phyloP scores from a whole-genome alignment of 2,888 invertebrate genomes.

The Mechanitis messenoides region DNA sequence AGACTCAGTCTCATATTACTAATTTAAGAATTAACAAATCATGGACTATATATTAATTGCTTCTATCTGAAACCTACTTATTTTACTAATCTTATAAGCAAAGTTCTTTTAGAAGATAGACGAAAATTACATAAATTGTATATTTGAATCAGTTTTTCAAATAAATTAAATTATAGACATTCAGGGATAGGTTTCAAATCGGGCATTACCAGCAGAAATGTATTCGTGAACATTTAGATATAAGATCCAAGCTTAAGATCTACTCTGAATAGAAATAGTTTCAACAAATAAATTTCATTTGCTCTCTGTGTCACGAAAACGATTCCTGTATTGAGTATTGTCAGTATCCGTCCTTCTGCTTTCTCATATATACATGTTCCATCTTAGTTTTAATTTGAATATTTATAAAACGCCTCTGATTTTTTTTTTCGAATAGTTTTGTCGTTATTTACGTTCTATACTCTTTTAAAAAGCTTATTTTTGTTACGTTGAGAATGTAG shows the following conservation, averaged over 20 bases:
- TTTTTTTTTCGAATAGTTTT: slow-evolving; percentile 7
- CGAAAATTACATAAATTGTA: too few species aligned
- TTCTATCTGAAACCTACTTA: too few species aligned
- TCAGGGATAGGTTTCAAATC: not conserved
- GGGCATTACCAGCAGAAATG: slow-evolving; percentile 10
- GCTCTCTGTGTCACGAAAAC: slow-evolving; percentile 59
- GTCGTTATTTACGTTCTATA: slow-evolving; percentile 14
- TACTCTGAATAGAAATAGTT: slow-evolving; percentile 70
- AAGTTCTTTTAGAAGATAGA: too few species aligned
- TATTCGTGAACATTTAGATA: slow-evolving; percentile 19
- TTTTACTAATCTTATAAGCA: too few species aligned
- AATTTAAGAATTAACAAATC: too few species aligned
- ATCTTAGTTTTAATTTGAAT: slow-evolving; percentile 53
- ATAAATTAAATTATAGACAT: not conserved
- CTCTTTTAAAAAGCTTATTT: slow-evolving; percentile 40
- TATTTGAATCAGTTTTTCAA: too few species aligned
- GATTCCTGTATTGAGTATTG: slow-evolving; percentile 44
- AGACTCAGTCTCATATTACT: too few species aligned
- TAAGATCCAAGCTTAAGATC: slow-evolving; percentile 39
- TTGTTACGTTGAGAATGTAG: slow-evolving; percentile 2
- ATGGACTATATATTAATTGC: too few species aligned
- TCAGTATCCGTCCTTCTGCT: slow-evolving; percentile 31
- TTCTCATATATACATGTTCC: slow-evolving; percentile 41
- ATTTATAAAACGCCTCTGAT: slow-evolving; percentile 36
- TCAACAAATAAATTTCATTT: slow-evolving; percentile 61